Conservation (phyloP, 2,797 vertebrate species). For the Xyrichtys novacula region DNA sequence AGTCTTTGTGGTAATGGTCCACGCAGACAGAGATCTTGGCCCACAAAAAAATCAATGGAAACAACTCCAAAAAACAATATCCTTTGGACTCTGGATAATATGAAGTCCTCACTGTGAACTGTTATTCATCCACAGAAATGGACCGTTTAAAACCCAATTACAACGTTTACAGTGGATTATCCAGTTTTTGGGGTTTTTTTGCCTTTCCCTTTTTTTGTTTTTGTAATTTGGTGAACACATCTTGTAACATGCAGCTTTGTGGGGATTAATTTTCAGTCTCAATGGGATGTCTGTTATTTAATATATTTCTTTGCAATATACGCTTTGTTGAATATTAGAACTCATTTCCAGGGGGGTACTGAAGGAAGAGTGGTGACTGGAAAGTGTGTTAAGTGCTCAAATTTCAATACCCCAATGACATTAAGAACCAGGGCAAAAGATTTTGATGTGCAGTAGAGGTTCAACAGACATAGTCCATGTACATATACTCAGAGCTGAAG, state of each 20-base stretch:
- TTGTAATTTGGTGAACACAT: constrained; percentile 27
- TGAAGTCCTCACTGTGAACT: background rate
- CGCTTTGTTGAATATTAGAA: constrained; percentile 10
- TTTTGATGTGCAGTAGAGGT: too few relatives aligned
- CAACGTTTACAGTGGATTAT: constrained; percentile 17
- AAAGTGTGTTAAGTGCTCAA: constrained; percentile 1
- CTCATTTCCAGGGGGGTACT: background rate
- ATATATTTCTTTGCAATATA: background rate
- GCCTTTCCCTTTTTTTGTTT: too few relatives aligned
- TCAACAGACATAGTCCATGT: too few relatives aligned
- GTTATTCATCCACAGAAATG: background rate
- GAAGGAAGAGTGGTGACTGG: background rate
- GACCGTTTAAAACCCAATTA: constrained; percentile 11
- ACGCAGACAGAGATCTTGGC: background rate
- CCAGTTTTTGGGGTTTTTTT: too few relatives aligned
- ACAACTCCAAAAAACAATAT: background rate
- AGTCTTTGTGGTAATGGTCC: background rate
- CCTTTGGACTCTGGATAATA: constrained; percentile 8
- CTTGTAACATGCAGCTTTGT: constrained; percentile 14
- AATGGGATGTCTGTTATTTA: constrained; percentile 5
- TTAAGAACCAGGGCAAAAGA: too few relatives aligned
- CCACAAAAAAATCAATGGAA: background rate
- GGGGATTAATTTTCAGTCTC: constrained; percentile 30
- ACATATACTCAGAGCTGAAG: too few relatives aligned
- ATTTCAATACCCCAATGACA: too few relatives aligned